phyloP scores from a whole-genome alignment of 2,113 vertebrate genomes.

The Campylorhamphus procurvoides region DNA sequence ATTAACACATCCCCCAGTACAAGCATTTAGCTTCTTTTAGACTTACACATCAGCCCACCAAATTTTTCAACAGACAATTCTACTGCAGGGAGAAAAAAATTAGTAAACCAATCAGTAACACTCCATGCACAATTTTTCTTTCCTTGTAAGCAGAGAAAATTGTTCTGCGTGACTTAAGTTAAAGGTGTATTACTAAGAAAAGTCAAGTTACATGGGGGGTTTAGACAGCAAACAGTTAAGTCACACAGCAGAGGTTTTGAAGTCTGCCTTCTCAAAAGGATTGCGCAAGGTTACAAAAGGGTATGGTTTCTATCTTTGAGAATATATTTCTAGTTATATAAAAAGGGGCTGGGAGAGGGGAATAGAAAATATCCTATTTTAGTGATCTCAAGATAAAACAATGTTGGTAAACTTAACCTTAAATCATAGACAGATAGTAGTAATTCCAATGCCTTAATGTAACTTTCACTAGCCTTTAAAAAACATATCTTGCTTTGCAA shows the following conservation, averaged over 20 bases:
- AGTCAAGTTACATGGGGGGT: not conserved
- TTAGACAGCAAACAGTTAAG: not conserved
- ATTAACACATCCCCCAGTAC: not conserved
- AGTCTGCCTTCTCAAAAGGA: not conserved
- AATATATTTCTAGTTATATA: not conserved
- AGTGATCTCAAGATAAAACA: not conserved
- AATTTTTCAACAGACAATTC: not conserved
- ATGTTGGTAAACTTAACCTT: not conserved
- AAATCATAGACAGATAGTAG: not conserved
- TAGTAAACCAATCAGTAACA: not conserved
- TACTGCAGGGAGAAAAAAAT: not conserved
- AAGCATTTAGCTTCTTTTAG: not conserved
- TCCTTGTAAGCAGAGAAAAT: constrained; percentile 29
- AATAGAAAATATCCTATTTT: not conserved
- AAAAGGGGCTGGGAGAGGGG: fast-evolving
- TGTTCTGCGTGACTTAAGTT: constrained; percentile 30
- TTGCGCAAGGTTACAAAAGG: not conserved
- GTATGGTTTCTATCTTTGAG: not conserved
- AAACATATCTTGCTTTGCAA: not conserved
- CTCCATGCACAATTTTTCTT: not conserved
- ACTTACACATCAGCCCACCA: not conserved
- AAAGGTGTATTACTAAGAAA: not conserved
- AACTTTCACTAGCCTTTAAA: not conserved
- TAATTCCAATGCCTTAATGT: not conserved
- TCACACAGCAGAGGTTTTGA: not conserved